Evolutionary conservation across 2,113 vertebrate species (phyloP), one percentile per base, ranked within the genome.

Genomic region (Nothocercus julius): DNA sequence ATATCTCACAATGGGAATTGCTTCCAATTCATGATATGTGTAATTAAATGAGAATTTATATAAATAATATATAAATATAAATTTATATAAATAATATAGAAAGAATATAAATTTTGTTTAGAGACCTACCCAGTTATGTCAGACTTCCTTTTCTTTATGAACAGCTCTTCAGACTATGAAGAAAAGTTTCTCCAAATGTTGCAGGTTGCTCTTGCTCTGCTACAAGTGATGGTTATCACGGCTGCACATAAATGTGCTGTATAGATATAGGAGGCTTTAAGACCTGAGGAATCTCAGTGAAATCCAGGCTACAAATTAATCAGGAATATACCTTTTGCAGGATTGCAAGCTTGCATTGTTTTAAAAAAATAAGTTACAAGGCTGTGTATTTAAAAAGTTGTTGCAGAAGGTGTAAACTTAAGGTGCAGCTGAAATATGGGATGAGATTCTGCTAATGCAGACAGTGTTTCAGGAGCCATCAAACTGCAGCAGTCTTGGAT

Each of bases 311-410:
- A 20, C 30, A 66, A 78, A 82, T 81, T 18, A 64, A 20, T 63
- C 1, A 0, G 14, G 11, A 34, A 30, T 53, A 25, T 42, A 27
- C 1, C 1, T 38, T 68, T 74, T n/a, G 14, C 18, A 17, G 28
- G 34, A 42, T n/a, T n/a, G 25, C 16, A 61, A 19, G 22, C 21
- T 38, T 54, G 61, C 44, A 9, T 18, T 53, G 87, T 75, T 42
- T 53, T 32, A 8, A 32, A 7, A n/a, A 12, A 34, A 7, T 53
- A 19, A 34, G 16, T n/a, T 68, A 72, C 53, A 62, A 72, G 83
- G n/a, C 34, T 14, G 4, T 13, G 4, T 70, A 24, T 49, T 56
- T 56, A 45, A 66, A 75, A 32, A 13, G 22, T 61, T 67, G 49
- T 66, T 67, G 34, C n/a, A 21, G 11, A 6, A 83, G 62, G 25